Base-by-base conservation (phyloP, 2,888 invertebrate genomes). In the Melanotus villosus region DNA sequence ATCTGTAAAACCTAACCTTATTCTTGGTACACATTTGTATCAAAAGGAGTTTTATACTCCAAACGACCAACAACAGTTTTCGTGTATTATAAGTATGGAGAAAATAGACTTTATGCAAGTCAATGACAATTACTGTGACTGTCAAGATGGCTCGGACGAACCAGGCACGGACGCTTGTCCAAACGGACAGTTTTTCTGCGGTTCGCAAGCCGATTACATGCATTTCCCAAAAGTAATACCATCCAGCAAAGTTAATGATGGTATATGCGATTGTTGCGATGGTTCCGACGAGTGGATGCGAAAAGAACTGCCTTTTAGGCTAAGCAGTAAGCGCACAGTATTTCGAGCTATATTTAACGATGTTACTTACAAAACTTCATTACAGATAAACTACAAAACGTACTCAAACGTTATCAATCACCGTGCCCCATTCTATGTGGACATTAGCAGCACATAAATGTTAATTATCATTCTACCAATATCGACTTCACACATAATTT, bases 241-340 rank as follows among this genome's bases (percentile, higher is more conserved):
- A 7, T 94, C 97, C 0, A 92, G 92, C 72, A 88, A 93, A 81
- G 93, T 99, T 0, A 97, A 97, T 84, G 98, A 98, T 88, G 95
- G 95, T 5, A 91, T 97, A 74, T 98, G 98, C 87, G 96, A 96
- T 84, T 96, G 96, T 80, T 96, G 95, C 84, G 96, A 96, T 85
- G 95, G 95, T n/a, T 93, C 94, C 47, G 96, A 96, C 84, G 96
- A 96, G 83, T 94, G 91, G 91, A 72, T 84, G 5, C 76, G 70
- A 2, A 76, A 73, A 52, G 34, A 43, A n/a, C 41, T 75, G 38
- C 56, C 70, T 10, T 68, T 64, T 57, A 47, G 58, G 21, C 36
- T 73, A 60, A 63, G 47, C 50, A 66, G 75, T 75, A 63, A 52
- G 32, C 26, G 38, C 3, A 16, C 9, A 38, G 12, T n/a, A n/a